Base-by-base conservation (phyloP, 2,888 invertebrate species). In the Drosophila incognita region DNA sequence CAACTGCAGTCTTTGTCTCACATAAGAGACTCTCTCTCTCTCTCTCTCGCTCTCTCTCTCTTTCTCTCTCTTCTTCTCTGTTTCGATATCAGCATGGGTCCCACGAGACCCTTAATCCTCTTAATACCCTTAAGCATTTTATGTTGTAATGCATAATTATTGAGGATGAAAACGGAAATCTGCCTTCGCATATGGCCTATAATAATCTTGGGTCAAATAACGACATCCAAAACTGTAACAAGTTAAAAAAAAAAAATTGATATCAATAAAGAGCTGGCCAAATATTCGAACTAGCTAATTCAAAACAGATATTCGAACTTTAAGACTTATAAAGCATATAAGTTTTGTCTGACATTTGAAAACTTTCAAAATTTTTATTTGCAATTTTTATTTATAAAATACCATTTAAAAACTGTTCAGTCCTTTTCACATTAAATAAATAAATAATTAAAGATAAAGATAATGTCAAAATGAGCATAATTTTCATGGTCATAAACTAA, bases 31-130 rank as follows among this genome's bases (percentile, higher is more conserved):
- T 29, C 49, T 42, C 42, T 11, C n/a, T 42, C n/a, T 40, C 48
- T 42, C 21, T 21, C 27, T 27, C 27, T 27, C 27, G 4, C 27
- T 27, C 4, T 4, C 1, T 24, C 8, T 2, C 18, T 49, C 1
- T 24, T 0, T 18, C 27, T 10, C 10, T 15, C 5, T 10, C 49
- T 27, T 10, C 27, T 4, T 49, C 18, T 10, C 18, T 5, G 27
- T 49, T 27, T 51, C 11, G 29, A 29, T 54, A 13, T 54, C 54
- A 36, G n/a, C 36, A 48, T 36, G 36, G 48, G 46, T 36, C 24
- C 63, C n/a, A 51, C 40, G 10, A 15, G 27, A 46, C 35, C 36
- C 51, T 29, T 64, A 65, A 65, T 65, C 64, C 64, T 52, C 51
- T 63, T 35, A n/a, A 51, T 51, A 51, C 29, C n/a, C 51, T 29